Percentiles rank a stretch among this genome's conserved stretches.
Conservation (phyloP, 2,113 vertebrate species). For the Garra rufa region DNA sequence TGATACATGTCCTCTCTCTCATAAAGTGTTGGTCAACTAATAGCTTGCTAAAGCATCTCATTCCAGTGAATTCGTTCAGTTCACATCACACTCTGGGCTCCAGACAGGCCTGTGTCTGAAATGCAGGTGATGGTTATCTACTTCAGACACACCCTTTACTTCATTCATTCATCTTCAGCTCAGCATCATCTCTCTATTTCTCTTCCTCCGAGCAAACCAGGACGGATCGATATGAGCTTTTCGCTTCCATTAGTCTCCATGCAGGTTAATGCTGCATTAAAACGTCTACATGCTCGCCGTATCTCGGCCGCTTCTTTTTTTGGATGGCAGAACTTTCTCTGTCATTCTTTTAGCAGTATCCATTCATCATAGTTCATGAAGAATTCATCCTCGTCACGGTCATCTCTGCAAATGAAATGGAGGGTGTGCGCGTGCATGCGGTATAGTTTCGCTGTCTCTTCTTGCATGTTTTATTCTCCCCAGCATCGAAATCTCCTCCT, state of each 20-base stretch:
- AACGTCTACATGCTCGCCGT: neutral
- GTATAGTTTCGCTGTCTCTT: neutral
- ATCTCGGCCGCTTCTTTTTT: conserved; percentile 25
- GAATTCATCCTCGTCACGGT: conserved; percentile 46
- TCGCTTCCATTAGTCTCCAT: conserved; percentile 1
- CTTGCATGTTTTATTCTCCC: conserved; percentile 14
- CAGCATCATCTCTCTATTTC: conserved; percentile 9
- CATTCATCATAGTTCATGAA: conserved; percentile 52
- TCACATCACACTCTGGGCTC: neutral
- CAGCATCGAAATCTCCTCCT: conserved; percentile 3
- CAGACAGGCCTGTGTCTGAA: neutral
- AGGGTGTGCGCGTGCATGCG: neutral
- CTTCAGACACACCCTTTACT: conserved; percentile 12
- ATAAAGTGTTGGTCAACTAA: no score
- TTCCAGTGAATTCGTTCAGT: no score
- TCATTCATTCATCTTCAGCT: conserved; percentile 34
- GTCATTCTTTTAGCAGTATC: conserved; percentile 28
- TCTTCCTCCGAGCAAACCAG: conserved; percentile 1
- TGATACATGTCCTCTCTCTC: no score
- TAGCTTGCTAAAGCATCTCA: no score
- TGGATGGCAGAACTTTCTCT: conserved; percentile 26
- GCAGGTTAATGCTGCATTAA: conserved; percentile 2
- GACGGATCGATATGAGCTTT: conserved; percentile 27
- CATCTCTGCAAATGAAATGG: conserved; percentile 24
- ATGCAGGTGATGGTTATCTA: neutral